These are phyloP conservation scores for Neoarius graeffei DNA, from an alignment of 2,113 vertebrate species.

Conservation along the genomic window DNA sequence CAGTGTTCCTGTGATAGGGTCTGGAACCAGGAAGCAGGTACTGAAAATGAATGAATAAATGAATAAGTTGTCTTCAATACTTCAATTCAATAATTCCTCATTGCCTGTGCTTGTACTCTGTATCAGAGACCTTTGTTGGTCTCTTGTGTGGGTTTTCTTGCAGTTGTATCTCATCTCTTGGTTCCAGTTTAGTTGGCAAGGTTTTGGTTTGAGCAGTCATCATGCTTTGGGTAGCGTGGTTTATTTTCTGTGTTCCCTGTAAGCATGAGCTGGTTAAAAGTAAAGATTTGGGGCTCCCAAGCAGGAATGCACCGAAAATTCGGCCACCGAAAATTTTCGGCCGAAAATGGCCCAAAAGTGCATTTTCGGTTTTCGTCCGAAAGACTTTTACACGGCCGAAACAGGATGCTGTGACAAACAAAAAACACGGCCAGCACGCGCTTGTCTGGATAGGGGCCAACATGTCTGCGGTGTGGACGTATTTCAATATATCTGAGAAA, in stretches of 20 bases:
- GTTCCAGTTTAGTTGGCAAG: not conserved
- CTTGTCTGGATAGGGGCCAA: too few relatives aligned
- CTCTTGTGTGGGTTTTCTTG: not conserved
- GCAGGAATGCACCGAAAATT: too few relatives aligned
- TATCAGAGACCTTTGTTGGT: not conserved
- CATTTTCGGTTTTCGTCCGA: too few relatives aligned
- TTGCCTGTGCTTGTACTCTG: not conserved
- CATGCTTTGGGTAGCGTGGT: not conserved
- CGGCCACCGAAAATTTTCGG: too few relatives aligned
- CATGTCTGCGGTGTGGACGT: too few relatives aligned
- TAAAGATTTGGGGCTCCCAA: not conserved
- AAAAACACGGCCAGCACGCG: too few relatives aligned
- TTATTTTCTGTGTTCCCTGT: not conserved
- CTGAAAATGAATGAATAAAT: not conserved
- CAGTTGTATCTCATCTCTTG: not conserved
- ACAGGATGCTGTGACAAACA: too few relatives aligned
- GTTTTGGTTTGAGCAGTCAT: not conserved
- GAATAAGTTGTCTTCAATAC: not conserved
- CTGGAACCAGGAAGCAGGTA: not conserved
- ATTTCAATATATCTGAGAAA: too few relatives aligned
- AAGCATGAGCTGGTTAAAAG: not conserved
- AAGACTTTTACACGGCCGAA: too few relatives aligned
- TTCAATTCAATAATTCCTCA: not conserved
- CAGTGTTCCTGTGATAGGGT: not conserved
- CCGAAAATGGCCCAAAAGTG: too few relatives aligned